Evolutionary conservation across 2,797 vertebrate genomes (phyloP).

Genomic region (Fringilla coelebs): DNA sequence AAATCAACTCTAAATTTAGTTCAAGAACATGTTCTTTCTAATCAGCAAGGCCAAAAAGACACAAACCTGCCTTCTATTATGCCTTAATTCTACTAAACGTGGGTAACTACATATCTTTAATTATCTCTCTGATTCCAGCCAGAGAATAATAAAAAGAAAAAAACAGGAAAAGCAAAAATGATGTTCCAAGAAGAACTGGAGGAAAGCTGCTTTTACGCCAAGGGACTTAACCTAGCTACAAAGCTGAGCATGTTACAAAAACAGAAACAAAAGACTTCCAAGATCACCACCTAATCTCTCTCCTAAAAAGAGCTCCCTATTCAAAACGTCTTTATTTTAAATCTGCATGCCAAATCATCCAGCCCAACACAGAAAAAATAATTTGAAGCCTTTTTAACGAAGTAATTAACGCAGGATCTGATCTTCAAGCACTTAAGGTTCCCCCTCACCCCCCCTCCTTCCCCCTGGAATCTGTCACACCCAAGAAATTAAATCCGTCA

Average conservation of each 20-base stretch:
- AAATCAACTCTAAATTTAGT: background rate
- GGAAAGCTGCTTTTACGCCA: background rate
- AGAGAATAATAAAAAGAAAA: background rate
- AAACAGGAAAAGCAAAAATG: background rate
- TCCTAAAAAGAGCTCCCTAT: background rate
- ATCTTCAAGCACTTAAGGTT: background rate
- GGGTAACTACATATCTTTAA: background rate
- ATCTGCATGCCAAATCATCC: background rate
- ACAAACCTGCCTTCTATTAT: background rate
- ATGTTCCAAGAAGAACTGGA: background rate
- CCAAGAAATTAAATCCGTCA: background rate
- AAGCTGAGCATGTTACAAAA: background rate
- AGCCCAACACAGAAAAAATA: background rate
- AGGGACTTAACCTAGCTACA: background rate
- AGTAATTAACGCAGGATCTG: background rate
- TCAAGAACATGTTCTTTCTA: background rate
- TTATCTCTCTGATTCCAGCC: background rate
- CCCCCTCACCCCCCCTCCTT: accelerated
- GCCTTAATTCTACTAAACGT: background rate
- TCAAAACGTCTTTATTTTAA: background rate
- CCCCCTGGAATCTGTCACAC: background rate
- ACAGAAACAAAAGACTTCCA: background rate
- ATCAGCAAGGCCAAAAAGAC: background rate
- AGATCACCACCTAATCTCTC: background rate
- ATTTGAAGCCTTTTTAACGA: background rate